Evolutionary conservation across 2,113 vertebrate genomes (phyloP).

Genomic region (Pseudorhombus dupliciocellatus): DNA sequence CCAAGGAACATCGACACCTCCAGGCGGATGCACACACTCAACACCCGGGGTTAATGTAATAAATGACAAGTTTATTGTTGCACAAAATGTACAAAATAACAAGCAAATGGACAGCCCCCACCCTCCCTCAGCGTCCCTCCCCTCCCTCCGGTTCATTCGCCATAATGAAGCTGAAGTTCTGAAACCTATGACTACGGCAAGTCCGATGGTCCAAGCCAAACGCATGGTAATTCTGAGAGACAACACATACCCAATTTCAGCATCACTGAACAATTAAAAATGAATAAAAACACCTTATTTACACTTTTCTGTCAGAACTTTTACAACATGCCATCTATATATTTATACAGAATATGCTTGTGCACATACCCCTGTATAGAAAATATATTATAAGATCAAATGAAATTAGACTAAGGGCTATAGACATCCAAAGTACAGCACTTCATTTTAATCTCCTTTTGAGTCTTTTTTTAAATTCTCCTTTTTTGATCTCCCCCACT

Average conservation of each 20-base stretch:
- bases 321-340: constrained; percentile 87
- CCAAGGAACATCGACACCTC: background rate
- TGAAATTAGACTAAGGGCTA: constrained; percentile 82
- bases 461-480: constrained; percentile 41
- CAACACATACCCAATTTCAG: constrained; percentile 83
- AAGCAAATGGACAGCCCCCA: constrained; percentile 84
- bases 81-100: constrained; percentile 93
- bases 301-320: constrained; percentile 83
- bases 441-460: constrained; percentile 68
- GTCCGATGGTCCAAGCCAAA: constrained; percentile 83
- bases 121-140: constrained; percentile 26
- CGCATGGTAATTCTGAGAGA: constrained; percentile 82
- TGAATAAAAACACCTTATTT: constrained; percentile 89
- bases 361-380: constrained; percentile 82
- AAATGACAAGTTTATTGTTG: constrained; percentile 90
- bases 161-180: constrained; percentile 81
- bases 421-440: constrained; percentile 82
- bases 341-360: constrained; percentile 82
- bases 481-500: constrained; percentile 60
- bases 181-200: constrained; percentile 81
- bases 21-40: background rate
- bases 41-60: constrained; percentile 75
- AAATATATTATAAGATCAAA: constrained; percentile 85
- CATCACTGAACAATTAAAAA: constrained; percentile 86
- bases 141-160: constrained; percentile 72